Conservation (phyloP, 2,113 vertebrate genomes). For the Lepus europaeus region DNA sequence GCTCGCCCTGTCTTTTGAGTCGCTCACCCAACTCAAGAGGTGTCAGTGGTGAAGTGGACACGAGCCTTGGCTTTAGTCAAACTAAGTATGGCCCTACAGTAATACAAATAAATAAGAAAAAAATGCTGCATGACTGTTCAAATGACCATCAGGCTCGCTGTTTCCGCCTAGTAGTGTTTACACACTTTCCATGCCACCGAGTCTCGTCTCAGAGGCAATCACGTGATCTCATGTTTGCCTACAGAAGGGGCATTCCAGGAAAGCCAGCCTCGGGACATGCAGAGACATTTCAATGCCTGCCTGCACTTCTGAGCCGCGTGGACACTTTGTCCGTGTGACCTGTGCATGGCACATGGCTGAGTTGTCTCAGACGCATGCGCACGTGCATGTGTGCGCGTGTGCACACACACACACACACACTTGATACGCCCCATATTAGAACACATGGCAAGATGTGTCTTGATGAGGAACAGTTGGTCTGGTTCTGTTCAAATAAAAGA, state of each 20-base stretch:
- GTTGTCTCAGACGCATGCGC: background rate
- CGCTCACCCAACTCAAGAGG: background rate
- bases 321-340: background rate
- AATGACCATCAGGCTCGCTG: background rate
- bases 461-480: constrained; percentile 73
- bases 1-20: background rate
- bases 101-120: background rate
- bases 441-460: constrained; percentile 62
- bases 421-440: constrained; percentile 46
- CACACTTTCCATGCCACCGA: background rate
- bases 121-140: background rate
- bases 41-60: background rate
- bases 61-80: background rate
- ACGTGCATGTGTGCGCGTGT: too few species aligned
- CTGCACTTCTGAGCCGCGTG: background rate
- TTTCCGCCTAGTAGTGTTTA: background rate
- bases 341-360: background rate
- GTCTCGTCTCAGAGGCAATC: background rate
- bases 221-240: background rate
- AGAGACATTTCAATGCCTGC: background rate
- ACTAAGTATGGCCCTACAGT: background rate
- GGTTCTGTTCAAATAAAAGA: constrained; percentile 77
- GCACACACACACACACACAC: background rate
- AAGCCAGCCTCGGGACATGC: background rate
- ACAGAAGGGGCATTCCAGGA: background rate